Percentiles rank a stretch among this genome's conserved stretches.
phyloP scores from a whole-genome alignment of 2,113 vertebrate species.

The Phalacrocorax brasilianus region DNA sequence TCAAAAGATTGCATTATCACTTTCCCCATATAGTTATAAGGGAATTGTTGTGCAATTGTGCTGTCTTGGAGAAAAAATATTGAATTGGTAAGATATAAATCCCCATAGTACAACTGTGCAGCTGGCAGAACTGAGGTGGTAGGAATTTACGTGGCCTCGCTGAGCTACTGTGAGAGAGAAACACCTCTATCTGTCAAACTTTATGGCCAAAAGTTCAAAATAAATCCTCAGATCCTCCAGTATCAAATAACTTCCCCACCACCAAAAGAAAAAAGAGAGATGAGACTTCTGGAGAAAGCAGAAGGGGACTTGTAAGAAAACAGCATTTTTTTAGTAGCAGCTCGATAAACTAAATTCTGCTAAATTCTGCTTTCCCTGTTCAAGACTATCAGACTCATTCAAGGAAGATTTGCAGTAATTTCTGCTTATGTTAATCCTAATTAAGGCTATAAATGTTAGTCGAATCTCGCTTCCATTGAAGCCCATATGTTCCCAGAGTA shows the following conservation, averaged over 20 bases:
- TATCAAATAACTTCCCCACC: neutral
- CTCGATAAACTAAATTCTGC: neutral
- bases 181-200: neutral
- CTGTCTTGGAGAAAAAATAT: neutral
- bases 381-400: neutral
- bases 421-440: neutral
- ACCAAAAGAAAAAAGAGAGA: too few species aligned
- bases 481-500: neutral
- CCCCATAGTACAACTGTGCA: neutral
- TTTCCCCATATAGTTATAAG: neutral
- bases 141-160: neutral
- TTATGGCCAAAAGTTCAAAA: neutral
- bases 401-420: conserved; percentile 5
- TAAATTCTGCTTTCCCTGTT: neutral
- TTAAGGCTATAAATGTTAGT: neutral
- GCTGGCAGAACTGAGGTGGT: neutral
- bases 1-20: neutral
- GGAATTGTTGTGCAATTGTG: neutral
- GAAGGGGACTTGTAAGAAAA: neutral
- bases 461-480: neutral
- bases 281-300: neutral
- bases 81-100: neutral
- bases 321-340: neutral
- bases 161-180: neutral
- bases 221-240: neutral